Percentiles rank a stretch among this genome's conserved stretches.
phyloP scores from a whole-genome alignment of 2,888 invertebrate genomes.

The Nomada hirtipes region DNA sequence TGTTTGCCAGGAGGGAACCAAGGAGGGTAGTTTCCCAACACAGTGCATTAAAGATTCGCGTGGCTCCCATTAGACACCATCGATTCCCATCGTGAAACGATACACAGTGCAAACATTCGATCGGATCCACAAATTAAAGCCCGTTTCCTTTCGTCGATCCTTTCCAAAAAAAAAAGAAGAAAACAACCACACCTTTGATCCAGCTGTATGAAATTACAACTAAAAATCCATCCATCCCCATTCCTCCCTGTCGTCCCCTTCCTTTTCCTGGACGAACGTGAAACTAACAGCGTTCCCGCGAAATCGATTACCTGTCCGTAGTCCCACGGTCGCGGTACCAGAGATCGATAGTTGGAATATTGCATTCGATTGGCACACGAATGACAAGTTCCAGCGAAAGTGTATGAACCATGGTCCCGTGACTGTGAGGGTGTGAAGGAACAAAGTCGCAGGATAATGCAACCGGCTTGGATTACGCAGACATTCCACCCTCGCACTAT shows the following conservation, averaged over 20 bases:
- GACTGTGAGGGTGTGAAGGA: constrained; percentile 12
- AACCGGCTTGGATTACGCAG: constrained; percentile 30
- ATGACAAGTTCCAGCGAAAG: constrained; percentile 33
- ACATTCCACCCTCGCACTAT: constrained; percentile 8
- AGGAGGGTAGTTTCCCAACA: background rate
- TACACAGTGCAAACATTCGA: constrained; percentile 1
- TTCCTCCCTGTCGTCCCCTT: background rate
- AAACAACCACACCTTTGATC: background rate
- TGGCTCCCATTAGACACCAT: background rate
- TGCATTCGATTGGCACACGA: constrained; percentile 24
- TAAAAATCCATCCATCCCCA: background rate
- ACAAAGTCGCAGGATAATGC: constrained; percentile 41
- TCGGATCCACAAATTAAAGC: background rate
- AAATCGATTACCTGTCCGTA: constrained; percentile 47
- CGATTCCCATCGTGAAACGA: constrained; percentile 3
- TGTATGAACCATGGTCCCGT: constrained; percentile 37
- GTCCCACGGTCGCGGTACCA: constrained; percentile 8
- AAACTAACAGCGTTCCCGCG: constrained; percentile 33
- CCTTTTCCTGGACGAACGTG: constrained; percentile 5
- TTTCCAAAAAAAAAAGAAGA: constrained; percentile 3
- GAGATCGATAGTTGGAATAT: constrained; percentile 44
- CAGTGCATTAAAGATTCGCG: constrained; percentile 9
- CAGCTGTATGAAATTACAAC: background rate
- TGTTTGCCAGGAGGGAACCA: background rate
- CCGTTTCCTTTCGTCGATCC: background rate